Base-by-base conservation (phyloP, 2,888 invertebrate species). In the Tethea ocularis region DNA sequence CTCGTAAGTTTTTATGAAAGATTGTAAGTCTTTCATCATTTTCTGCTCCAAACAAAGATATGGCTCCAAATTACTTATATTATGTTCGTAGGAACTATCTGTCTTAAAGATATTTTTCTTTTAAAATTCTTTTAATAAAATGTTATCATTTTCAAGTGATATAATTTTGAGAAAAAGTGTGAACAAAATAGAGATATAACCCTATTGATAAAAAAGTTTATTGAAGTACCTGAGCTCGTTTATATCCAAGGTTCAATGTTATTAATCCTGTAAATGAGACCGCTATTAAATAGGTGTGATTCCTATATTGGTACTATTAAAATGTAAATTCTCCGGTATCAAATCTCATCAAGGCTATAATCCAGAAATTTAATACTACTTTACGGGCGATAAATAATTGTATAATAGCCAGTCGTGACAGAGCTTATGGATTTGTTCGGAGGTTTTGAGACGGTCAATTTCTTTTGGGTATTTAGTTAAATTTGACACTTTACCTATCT, bases 321-420 rank as follows among this genome's bases (percentile, higher is more conserved):
- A 77, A 88, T 89, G 87, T 85, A 81, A 89, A 89, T 88, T 67
- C 59, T 64, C 63, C 70, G 75, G 77, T 80, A 85, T 83, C 73
- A 73, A 80, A 84, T 80, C 82, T 85, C 85, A 85, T 82, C 84
- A 74, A 66, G 67, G 77, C 71, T 54, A 81, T 86, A 83, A 84
- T 83, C 77, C 74, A 74, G 71, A 80, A 78, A 85, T 80, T 80
- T 83, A 82, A 83, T 80, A 78, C 71, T 71, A 80, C 86, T 78
- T 86, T 88, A 87, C 74, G 75, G 72, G 59, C 75, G 54, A 81
- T 86, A 84, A 84, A 85, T 84, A 83, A 79, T 71, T 69, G 70
- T 67, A 72, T 78, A 85, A 77, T 80, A 69, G 71, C 64, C 60
- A 67, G 74, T 82, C 75, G 75, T 76, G 80, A 82, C 80, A 78